Conservation (phyloP, 1,140 invertebrate species). For the Sinella curviseta region DNA sequence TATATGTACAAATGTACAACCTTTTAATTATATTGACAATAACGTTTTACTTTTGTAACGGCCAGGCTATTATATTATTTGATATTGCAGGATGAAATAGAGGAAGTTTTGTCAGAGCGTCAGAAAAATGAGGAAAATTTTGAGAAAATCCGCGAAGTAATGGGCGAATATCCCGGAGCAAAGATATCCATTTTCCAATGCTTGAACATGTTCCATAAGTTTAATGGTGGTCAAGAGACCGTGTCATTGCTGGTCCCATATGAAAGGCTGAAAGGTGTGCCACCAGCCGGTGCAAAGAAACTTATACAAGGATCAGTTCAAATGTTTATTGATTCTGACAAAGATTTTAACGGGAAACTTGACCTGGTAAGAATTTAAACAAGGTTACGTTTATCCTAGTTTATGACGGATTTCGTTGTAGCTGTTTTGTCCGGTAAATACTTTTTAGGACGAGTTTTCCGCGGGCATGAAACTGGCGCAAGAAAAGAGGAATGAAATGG, state of each 20-base stretch:
- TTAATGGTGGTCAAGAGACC: neutral
- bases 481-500: neutral
- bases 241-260: neutral
- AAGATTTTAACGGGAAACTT: neutral
- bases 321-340: conserved; percentile 25
- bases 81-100: neutral
- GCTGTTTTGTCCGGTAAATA: too few species aligned
- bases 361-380: neutral
- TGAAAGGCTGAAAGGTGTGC: neutral
- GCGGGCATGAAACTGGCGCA: neutral
- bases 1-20: neutral
- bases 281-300: neutral
- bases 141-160: neutral
- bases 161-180: neutral
- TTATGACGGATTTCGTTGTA: too few species aligned
- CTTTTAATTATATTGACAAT: neutral
- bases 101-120: neutral
- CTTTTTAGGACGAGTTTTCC: conserved; percentile 6
- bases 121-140: neutral
- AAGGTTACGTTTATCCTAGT: too few species aligned
- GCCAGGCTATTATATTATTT: neutral
- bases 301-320: neutral
- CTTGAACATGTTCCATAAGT: neutral
- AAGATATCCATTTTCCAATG: conserved; percentile 3
- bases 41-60: too few species aligned